Base-by-base conservation (phyloP, 2,797 vertebrate species). In the Zonotrichia albicollis region DNA sequence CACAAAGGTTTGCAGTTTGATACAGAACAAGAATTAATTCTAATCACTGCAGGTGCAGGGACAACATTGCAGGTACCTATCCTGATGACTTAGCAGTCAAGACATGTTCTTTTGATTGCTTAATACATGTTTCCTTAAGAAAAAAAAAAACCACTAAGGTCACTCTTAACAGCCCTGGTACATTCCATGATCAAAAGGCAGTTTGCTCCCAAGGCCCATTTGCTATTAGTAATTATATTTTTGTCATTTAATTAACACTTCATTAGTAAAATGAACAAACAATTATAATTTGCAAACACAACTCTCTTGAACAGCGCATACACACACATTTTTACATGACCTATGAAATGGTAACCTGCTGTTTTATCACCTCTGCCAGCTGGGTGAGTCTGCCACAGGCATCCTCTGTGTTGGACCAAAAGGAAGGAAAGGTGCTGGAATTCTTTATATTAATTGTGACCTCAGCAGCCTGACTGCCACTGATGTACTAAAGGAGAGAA, bases 341-440 rank as follows among this genome's bases (percentile, higher is more conserved):
- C 96, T 96, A 85, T 82, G 32, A 90, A 96, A 89, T 94, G 74
- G 23, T 45, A 94, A 87, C 50, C 48, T 84, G 34, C 16, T 89
- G 90, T 96, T 97, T 97, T 95, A 95, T 94, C 92, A 95, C 51
- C 80, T 93, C 54, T 61, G 38, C 43, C 43, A 90, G 60, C 57
- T 85, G 54, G 54, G 72, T 82, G 38, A 51, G 23, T 65, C 38
- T 89, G 60, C 91, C 73, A 77, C 34, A 60, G 65, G 46, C 66
- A 58, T 57, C 27, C 34, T 68, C 26, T 43, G 5, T 11, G 13
- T 34, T 92, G 67, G 48, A 79, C 20, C 61, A 42, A 84, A 64
- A 91, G 54, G 87, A 72, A 15, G 77, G 40, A 53, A 93, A 91
- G 75, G 53, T 30, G 4, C 22, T 67, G 45, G 19, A 34, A 79